Base-by-base conservation (phyloP, 2,113 vertebrate species). In the Protobothrops flavoviridis region DNA sequence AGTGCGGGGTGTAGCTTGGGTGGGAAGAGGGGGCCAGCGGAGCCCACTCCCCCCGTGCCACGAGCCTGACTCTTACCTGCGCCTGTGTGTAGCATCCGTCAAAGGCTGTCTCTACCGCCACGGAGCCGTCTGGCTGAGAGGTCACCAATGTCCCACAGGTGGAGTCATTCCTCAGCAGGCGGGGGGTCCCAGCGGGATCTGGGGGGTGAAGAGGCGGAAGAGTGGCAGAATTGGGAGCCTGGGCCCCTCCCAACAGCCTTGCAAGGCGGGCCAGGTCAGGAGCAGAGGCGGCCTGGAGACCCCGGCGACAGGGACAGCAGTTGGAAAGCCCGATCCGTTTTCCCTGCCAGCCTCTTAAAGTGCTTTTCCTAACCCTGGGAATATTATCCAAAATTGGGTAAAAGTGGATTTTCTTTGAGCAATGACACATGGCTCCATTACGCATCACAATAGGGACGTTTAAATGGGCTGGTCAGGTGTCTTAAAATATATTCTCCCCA, bases 141-240 rank as follows among this genome's bases (percentile, higher is more conserved):
- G 29, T 0, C 4, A 93, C 52, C 13, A 2, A 86, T 0, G 21
- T 91, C 26, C 91, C 81, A 33, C 94, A 95, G 55, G 39, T 2
- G 0, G 74, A 92, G 81, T 59, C 45, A 3, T 57, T 92, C 53
- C 57, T 89, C 48, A 95, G 50, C 5, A n/a, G 17, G 1, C 45
- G 91, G 33, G 50, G 33, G 1, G 43, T 33, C n/a, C 93, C 95
- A 7, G 59, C 6, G 4, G 88, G 5, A 33, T 93, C 95, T 94
- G 17, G 2, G 9, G 6, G 3, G 26, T 1, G 20, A 4, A 64
- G 1, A 0, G 3, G 26, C 15, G 48, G 21, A 43, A 86, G 45
- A 3, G 15, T 50, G 1, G 87, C 29, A 17, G 52, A 52, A n/a
- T 29, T n/a, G 50, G 29, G 13, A 7, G 15, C 17, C 2, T 17